Percentiles rank a stretch among this genome's conserved stretches.
Conservation (phyloP, 2,888 invertebrate genomes). For the Drosophila mettleri region DNA sequence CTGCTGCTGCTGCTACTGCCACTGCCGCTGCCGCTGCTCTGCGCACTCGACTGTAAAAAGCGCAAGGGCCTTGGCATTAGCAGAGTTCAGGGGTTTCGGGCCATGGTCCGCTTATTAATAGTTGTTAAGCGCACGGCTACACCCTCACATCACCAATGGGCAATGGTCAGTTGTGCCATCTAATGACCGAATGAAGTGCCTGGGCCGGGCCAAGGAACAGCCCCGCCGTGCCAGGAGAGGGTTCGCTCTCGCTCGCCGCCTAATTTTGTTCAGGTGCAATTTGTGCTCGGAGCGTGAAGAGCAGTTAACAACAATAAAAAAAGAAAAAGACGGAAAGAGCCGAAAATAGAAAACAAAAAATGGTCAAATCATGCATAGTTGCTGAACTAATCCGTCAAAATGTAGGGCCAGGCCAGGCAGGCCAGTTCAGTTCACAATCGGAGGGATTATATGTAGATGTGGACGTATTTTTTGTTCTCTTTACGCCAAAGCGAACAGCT, state of each 20-base stretch:
- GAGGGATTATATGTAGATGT: constrained; percentile 58
- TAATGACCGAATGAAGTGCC: constrained; percentile 63
- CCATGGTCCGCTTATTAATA: constrained; percentile 74
- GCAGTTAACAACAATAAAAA: constrained; percentile 30
- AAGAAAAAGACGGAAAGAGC: constrained; percentile 5
- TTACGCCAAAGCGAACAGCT: constrained; percentile 29
- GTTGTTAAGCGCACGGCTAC: constrained; percentile 79
- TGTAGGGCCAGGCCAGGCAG: constrained; percentile 49
- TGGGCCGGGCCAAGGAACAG: constrained; percentile 23
- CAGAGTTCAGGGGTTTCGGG: constrained; percentile 30
- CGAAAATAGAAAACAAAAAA: constrained; percentile 47
- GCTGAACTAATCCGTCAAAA: constrained; percentile 80
- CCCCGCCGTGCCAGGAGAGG: constrained; percentile 13
- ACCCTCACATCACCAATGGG: constrained; percentile 62
- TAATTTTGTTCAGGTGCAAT: constrained; percentile 84
- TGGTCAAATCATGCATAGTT: constrained; percentile 75
- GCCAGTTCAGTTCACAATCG: too few relatives aligned
- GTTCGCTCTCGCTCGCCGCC: constrained; percentile 44
- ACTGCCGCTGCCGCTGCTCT: constrained; percentile 9
- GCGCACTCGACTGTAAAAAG: constrained; percentile 73
- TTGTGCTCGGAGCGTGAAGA: constrained; percentile 81
- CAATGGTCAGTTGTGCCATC: constrained; percentile 67
- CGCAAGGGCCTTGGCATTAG: constrained; percentile 35
- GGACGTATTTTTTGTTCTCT: constrained; percentile 13
- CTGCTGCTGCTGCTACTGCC: constrained; percentile 30